These are phyloP conservation scores for Acromyrmex echinatior DNA, from an alignment of 1,140 invertebrate genomes.

Conservation along the genomic window DNA sequence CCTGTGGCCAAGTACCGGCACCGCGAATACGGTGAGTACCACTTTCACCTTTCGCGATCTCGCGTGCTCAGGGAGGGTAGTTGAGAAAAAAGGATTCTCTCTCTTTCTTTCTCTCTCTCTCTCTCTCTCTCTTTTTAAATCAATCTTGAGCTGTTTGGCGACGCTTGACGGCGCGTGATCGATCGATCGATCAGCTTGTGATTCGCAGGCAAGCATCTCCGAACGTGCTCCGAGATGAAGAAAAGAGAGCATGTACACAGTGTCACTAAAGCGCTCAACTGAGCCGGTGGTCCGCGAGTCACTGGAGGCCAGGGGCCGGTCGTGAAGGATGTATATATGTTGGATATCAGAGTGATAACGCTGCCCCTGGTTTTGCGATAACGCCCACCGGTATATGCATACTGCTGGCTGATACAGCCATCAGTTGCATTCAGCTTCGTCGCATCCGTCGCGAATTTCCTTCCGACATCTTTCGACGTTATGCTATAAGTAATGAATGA, in stretches of 20 bases:
- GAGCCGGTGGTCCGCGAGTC: conserved; percentile 80
- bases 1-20: conserved; percentile 66
- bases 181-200: neutral
- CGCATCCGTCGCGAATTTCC: conserved; percentile 26
- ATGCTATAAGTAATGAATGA: no score
- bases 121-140: neutral
- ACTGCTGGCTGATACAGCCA: conserved; percentile 62
- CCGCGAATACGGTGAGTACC: conserved; percentile 78
- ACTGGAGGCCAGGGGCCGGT: conserved; percentile 79
- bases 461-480: neutral
- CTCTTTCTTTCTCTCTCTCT: neutral
- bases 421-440: conserved; percentile 21
- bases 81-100: neutral
- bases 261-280: conserved; percentile 69
- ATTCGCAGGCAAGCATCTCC: neutral
- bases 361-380: conserved; percentile 78
- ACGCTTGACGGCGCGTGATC: neutral
- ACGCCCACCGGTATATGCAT: conserved; percentile 63
- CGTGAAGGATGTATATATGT: conserved; percentile 82
- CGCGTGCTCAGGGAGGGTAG: neutral
- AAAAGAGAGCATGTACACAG: neutral
- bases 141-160: neutral
- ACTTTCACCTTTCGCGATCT: conserved; percentile 13
- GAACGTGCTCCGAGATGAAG: neutral
- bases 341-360: conserved; percentile 84